These are phyloP conservation scores for Tetanocera ferruginea DNA, from an alignment of 2,888 invertebrate species.

Conservation along the genomic window DNA sequence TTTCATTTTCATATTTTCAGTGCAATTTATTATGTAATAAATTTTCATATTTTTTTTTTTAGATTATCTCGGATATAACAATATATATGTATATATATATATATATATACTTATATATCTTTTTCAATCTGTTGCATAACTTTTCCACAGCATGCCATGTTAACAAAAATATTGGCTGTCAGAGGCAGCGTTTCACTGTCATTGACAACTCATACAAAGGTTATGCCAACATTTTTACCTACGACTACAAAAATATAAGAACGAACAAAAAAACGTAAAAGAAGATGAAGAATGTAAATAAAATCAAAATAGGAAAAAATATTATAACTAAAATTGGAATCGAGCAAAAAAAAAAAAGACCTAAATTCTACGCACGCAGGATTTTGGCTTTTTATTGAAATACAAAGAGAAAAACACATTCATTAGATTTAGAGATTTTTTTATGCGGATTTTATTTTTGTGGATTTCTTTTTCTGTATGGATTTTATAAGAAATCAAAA, in stretches of 20 bases:
- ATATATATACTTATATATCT: slow-evolving; percentile 52
- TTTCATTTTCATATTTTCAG: too few species aligned
- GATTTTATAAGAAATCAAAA: slow-evolving; percentile 25
- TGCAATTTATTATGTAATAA: too few species aligned
- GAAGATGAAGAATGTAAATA: slow-evolving; percentile 48
- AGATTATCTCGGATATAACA: too few species aligned
- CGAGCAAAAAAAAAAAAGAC: slow-evolving; percentile 50
- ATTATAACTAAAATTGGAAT: slow-evolving; percentile 42
- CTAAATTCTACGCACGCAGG: slow-evolving; percentile 32
- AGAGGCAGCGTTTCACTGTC: not conserved
- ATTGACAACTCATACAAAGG: slow-evolving; percentile 17
- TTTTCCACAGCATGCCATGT: not conserved
- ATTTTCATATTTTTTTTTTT: too few species aligned
- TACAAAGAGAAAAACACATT: slow-evolving; percentile 11
- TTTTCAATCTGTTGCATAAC: slow-evolving; percentile 4
- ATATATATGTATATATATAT: slow-evolving; percentile 48
- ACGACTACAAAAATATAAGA: slow-evolving; percentile 45
- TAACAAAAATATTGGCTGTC: slow-evolving; percentile 33
- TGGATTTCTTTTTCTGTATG: not conserved
- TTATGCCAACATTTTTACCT: slow-evolving; percentile 44
- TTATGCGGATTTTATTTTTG: not conserved
- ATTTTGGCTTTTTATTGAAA: slow-evolving; percentile 1
- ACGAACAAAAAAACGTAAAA: slow-evolving; percentile 52
- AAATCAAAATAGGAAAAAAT: slow-evolving; percentile 49
- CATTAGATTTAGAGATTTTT: slow-evolving; percentile 19